Conservation (phyloP, 2,888 invertebrate species). For the Spatulosminthurus flaviceps region DNA sequence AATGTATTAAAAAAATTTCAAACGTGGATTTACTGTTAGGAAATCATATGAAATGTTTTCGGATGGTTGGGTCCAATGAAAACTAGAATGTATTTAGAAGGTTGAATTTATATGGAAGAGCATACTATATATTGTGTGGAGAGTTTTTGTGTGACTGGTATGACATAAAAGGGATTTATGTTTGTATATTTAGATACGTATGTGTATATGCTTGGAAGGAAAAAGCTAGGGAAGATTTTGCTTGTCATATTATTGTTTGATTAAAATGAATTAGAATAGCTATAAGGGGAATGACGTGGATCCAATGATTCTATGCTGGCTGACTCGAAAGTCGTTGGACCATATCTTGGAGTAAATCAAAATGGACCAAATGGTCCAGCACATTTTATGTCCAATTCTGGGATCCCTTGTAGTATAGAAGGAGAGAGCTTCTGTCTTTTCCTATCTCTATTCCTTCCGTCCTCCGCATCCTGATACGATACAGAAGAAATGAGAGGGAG, state of each 20-base stretch:
- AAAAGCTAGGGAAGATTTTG: conserved; percentile 4
- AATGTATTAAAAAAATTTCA: too few relatives aligned
- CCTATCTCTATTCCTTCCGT: not conserved
- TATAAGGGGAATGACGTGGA: conserved; percentile 57
- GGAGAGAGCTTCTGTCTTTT: not conserved
- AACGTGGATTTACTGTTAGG: too few relatives aligned
- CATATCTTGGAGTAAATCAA: conserved; percentile 43
- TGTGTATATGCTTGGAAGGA: too few relatives aligned
- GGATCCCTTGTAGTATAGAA: conserved; percentile 22
- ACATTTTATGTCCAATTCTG: conserved; percentile 45
- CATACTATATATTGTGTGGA: too few relatives aligned
- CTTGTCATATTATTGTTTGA: conserved; percentile 35
- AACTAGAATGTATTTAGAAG: too few relatives aligned
- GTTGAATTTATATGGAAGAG: too few relatives aligned
- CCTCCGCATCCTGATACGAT: not conserved
- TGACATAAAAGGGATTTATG: too few relatives aligned
- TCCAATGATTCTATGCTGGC: conserved; percentile 14
- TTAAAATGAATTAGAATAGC: conserved; percentile 58
- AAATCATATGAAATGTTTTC: conserved; percentile 42
- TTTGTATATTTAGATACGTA: too few relatives aligned
- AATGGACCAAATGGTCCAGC: conserved; percentile 47
- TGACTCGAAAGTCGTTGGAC: conserved; percentile 33
- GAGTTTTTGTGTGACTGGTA: too few relatives aligned
- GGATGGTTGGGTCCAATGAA: conserved; percentile 33
- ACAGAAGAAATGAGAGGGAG: conserved; percentile 14